These are phyloP conservation scores for Drosophila nr. medialis DNA, from an alignment of 2,888 invertebrate genomes.

Conservation along the genomic window DNA sequence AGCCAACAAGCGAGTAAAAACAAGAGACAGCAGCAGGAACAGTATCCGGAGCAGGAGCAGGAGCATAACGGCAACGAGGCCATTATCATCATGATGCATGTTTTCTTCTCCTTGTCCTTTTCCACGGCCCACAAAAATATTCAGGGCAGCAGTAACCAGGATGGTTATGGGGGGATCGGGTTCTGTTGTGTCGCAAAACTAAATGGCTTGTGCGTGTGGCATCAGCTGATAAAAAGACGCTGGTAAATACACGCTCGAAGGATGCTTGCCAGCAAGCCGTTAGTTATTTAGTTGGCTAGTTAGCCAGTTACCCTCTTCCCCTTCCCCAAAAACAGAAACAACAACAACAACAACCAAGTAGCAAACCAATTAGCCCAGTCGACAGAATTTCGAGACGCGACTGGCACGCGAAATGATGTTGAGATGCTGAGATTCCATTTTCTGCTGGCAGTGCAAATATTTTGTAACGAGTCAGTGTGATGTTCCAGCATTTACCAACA, in stretches of 20 bases:
- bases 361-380: slow-evolving; percentile 62
- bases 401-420: slow-evolving; percentile 60
- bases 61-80: slow-evolving; percentile 51
- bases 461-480: slow-evolving; percentile 8
- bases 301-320: slow-evolving; percentile 16
- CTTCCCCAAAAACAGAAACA: not conserved
- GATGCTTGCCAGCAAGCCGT: slow-evolving; percentile 20
- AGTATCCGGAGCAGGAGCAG: not conserved
- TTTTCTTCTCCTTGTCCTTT: slow-evolving; percentile 15
- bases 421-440: slow-evolving; percentile 53
- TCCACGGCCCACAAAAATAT: slow-evolving; percentile 59
- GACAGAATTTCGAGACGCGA: slow-evolving; percentile 45
- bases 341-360: slow-evolving; percentile 38
- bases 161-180: not conserved
- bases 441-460: slow-evolving; percentile 65
- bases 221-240: slow-evolving; percentile 59
- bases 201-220: slow-evolving; percentile 50
- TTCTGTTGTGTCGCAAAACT: slow-evolving; percentile 3
- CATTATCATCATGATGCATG: slow-evolving; percentile 67
- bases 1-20: slow-evolving; percentile 62
- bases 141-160: slow-evolving; percentile 39
- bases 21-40: slow-evolving; percentile 33
- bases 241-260: slow-evolving; percentile 28
- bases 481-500: slow-evolving; percentile 9
- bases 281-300: slow-evolving; percentile 30